phyloP scores from a whole-genome alignment of 2,888 invertebrate species.

The Pammene fasciana region DNA sequence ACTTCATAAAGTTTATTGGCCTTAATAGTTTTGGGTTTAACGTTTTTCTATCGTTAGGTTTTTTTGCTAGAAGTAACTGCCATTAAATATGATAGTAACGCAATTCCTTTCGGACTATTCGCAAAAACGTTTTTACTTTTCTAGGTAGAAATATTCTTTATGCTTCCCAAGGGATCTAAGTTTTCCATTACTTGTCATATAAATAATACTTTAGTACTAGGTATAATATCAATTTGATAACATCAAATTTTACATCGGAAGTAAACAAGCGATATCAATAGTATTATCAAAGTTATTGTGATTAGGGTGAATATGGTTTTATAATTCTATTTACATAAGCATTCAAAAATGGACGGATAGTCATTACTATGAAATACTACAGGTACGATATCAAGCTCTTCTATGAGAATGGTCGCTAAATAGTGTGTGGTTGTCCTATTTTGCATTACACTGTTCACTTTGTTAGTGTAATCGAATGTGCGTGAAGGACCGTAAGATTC shows the following conservation, averaged over 20 bases:
- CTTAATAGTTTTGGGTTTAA: constrained; percentile 19
- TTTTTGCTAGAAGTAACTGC: background rate
- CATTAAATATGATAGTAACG: background rate
- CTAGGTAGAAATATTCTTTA: constrained; percentile 1
- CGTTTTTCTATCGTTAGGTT: constrained; percentile 7
- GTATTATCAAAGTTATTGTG: no score
- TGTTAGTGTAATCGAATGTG: constrained; percentile 30
- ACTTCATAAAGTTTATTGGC: constrained; percentile 16
- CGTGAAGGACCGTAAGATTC: constrained; percentile 36
- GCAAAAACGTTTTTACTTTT: background rate
- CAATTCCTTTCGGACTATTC: background rate
- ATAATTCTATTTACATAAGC: no score
- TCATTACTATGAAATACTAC: background rate
- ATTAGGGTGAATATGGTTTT: no score
- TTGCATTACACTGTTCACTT: constrained; percentile 35
- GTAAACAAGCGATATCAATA: no score
- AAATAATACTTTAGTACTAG: background rate
- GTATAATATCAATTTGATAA: no score
- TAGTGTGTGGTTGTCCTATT: constrained; percentile 31
- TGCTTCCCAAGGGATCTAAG: background rate
- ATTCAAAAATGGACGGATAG: background rate
- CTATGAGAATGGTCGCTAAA: no score
- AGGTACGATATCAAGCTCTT: no score
- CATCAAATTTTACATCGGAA: no score
- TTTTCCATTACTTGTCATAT: constrained; percentile 6